A percentile compares a stretch with the other conserved stretches of the same genome.
These are phyloP conservation scores for Turritopsis dohrnii DNA, from an alignment of 30 jellyfish, hydroid and myxozoan species.

Conservation along the genomic window DNA sequence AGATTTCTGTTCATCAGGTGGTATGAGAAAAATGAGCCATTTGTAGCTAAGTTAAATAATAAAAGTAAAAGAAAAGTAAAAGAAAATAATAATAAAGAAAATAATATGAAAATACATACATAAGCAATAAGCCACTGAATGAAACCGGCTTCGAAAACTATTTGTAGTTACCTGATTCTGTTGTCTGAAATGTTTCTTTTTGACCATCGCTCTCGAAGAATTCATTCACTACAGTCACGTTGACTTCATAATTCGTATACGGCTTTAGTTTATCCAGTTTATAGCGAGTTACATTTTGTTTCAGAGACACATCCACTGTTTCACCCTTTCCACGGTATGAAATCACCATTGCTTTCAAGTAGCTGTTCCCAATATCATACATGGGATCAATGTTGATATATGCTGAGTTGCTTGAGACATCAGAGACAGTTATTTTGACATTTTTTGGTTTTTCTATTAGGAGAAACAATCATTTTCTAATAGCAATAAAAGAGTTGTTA, in stretches of 20 bases:
- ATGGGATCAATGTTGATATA: constrained; percentile 31
- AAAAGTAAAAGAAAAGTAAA: background rate
- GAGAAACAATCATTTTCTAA: no score
- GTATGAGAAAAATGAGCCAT: no score
- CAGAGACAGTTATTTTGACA: constrained; percentile 25
- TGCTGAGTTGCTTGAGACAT: constrained; percentile 28
- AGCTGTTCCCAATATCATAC: constrained; percentile 50
- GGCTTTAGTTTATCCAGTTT: constrained; percentile 35
- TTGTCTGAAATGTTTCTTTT: constrained; percentile 23
- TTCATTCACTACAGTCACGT: constrained; percentile 43
- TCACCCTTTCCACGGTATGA: background rate
- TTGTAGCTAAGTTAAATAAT: no score
- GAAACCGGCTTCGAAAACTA: no score
- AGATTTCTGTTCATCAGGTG: no score
- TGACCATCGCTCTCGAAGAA: constrained; percentile 33
- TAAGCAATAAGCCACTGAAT: background rate
- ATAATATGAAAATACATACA: background rate
- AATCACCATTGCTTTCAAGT: constrained; percentile 11
- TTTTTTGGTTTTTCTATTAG: constrained; percentile 48
- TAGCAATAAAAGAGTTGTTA: no score
- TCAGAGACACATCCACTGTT: background rate
- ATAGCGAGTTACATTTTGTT: constrained; percentile 18
- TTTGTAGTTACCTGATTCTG: constrained; percentile 52
- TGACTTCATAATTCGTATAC: constrained; percentile 34
- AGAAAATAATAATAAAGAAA: background rate